A percentile compares a stretch with the other conserved stretches of the same genome.
These are phyloP conservation scores for Pygoscelis antarcticus DNA, from an alignment of 2,113 vertebrate genomes.

Conservation along the genomic window DNA sequence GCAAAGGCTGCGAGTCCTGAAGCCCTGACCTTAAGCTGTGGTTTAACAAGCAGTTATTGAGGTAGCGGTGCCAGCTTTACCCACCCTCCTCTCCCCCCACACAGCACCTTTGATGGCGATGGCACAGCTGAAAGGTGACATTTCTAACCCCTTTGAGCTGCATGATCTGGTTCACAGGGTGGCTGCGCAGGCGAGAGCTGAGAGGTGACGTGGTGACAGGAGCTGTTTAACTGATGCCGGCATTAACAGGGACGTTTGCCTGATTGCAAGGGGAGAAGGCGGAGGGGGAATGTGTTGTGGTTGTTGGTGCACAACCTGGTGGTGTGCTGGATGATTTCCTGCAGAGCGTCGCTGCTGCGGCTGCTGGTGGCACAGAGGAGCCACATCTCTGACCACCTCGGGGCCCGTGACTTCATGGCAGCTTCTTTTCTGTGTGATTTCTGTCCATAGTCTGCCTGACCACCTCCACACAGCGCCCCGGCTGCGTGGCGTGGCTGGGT, in stretches of 20 bases:
- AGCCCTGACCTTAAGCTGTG: not conserved
- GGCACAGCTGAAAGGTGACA: conserved; percentile 18
- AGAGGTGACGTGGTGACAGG: conserved; percentile 2
- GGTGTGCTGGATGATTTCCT: not conserved
- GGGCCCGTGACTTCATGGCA: not conserved
- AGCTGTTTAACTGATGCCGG: not conserved
- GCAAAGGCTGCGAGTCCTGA: not conserved
- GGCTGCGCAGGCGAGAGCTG: not conserved
- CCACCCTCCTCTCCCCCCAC: not conserved
- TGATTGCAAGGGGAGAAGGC: not conserved
- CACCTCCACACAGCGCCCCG: not conserved
- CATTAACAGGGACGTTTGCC: not conserved
- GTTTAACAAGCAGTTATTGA: not conserved
- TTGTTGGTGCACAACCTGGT: not conserved
- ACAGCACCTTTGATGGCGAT: not conserved
- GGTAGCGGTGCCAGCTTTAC: not conserved
- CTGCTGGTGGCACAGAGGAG: not conserved
- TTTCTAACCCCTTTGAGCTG: not conserved
- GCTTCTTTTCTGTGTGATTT: not conserved
- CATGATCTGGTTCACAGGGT: not conserved
- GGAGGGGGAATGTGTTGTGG: not conserved
- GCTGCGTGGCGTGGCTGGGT: fast-evolving
- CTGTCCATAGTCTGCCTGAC: not conserved
- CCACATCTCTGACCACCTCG: not conserved
- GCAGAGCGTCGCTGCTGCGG: not conserved